A percentile compares a stretch with the other conserved stretches of the same genome.
Conservation (phyloP, 2,113 vertebrate species). For the Erpornis zantholeuca region DNA sequence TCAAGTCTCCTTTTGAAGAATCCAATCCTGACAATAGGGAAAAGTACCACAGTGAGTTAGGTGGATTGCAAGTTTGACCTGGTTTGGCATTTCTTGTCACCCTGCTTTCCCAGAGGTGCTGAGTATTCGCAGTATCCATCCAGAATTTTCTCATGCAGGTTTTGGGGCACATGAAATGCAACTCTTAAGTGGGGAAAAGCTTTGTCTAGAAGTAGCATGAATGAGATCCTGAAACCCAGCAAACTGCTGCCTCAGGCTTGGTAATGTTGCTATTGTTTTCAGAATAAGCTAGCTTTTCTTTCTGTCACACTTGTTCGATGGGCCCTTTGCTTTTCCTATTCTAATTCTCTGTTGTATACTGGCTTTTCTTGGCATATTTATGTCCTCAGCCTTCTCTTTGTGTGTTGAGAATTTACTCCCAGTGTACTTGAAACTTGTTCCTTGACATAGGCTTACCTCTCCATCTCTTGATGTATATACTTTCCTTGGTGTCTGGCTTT, state of each 20-base stretch:
- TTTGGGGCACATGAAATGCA: not conserved
- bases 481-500: not conserved
- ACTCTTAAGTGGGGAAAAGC: not conserved
- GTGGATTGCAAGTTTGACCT: not conserved
- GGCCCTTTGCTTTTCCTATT: not conserved
- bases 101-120: not conserved
- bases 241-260: not conserved
- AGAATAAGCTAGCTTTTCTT: not conserved
- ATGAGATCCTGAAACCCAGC: not conserved
- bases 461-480: not conserved
- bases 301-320: not conserved
- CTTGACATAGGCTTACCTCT: not conserved
- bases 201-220: not conserved
- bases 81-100: not conserved
- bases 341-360: not conserved
- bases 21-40: not conserved
- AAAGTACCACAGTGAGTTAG: not conserved
- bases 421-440: not conserved
- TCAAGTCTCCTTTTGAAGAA: not conserved
- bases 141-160: not conserved
- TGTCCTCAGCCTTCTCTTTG: not conserved
- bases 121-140: not conserved
- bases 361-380: not conserved
- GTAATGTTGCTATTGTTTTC: not conserved
- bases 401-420: not conserved